Base-by-base conservation (phyloP, 2,113 vertebrate genomes). In the Microcebus murinus region DNA sequence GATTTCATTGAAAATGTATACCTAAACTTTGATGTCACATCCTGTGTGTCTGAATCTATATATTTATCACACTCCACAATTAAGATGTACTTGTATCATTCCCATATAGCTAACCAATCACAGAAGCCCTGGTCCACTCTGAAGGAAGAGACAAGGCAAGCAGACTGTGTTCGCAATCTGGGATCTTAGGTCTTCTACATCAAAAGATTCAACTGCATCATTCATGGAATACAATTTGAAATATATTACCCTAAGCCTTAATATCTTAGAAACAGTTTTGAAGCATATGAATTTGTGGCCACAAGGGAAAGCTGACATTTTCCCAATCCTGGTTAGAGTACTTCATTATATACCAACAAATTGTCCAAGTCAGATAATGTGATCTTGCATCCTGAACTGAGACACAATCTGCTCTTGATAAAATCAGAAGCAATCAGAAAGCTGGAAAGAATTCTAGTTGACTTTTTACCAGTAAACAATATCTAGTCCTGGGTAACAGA, bases 361-460 rank as follows among this genome's bases (percentile, higher is more conserved):
- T 21, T 76, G 27, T 21, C 87, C 45, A n/a, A 50, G 79, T 84
- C 52, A 63, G 36, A 89, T 45, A 81, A 67, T 10, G 18, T 13
- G 34, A 80, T 0, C 55, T 4, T 65, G n/a, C 39, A 87, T 55
- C 50, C 63, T 36, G 39, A 25, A 87, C 48, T 59, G 9, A 96
- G 80, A 74, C 34, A 63, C n/a, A 61, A 80, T 67, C 42, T 57
- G 25, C 77, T 87, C 71, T 91, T n/a, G 3, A 80, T 34, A 89
- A 84, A 59, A 52, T 17, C 57, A 95, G 55, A 93, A 95, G 57
- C 17, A 67, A 70, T 52, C 71, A 81, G 89, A 84, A 93, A 82
- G 7, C 42, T 63, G 39, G 50, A 86, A 95, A 71, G 31, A 59
- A 57, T 15, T 17, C 52, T 57, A 21, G 20, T 45, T 88, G 31